Base-by-base conservation (phyloP, 2,113 vertebrate genomes). In the Charina bottae region DNA sequence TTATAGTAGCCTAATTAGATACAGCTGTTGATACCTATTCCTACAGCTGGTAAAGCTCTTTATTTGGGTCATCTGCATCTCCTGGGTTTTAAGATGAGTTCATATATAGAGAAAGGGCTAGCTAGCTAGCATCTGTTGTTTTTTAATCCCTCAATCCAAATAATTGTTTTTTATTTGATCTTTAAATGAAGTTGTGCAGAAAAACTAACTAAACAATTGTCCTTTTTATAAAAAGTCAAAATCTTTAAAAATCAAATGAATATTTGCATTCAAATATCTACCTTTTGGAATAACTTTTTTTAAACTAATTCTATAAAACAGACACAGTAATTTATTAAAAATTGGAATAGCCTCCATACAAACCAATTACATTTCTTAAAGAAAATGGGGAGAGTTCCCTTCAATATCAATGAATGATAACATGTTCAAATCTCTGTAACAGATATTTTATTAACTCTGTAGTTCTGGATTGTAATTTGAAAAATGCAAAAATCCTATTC, bases 201-300 rank as follows among this genome's bases (percentile, higher is more conserved):
- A 78, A 78, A 78, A 42, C 42, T 78, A 78, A 78, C 37, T 33
- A 42, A 78, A 78, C 1, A 28, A 26, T 86, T n/a, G 26, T 86
- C 53, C n/a, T 87, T 58, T 21, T n/a, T n/a, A n/a, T 21, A 56
- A 87, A 37, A 87, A 94, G 92, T 83, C 64, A 93, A 95, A 90
- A 54, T 96, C 15, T 49, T 28, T 94, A 94, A 94, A 88, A 11
- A 13, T 24, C 53, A 90, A 83, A 83, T 49, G 24, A 24, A 86
- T 93, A 92, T 64, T 46, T 90, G 92, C 94, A 96, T 83, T 93
- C 64, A 94, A 86, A 89, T 94, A 95, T 94, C 13, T 93, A 95
- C 83, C 7, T 90, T 21, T 93, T 95, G 33, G 93, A 90, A 92
- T 93, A 94, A 46, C 17, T 11, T 90, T 93, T 83, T 93, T 83